These are phyloP conservation scores for Limnodromus scolopaceus DNA, from an alignment of 2,797 vertebrate genomes.

Conservation along the genomic window DNA sequence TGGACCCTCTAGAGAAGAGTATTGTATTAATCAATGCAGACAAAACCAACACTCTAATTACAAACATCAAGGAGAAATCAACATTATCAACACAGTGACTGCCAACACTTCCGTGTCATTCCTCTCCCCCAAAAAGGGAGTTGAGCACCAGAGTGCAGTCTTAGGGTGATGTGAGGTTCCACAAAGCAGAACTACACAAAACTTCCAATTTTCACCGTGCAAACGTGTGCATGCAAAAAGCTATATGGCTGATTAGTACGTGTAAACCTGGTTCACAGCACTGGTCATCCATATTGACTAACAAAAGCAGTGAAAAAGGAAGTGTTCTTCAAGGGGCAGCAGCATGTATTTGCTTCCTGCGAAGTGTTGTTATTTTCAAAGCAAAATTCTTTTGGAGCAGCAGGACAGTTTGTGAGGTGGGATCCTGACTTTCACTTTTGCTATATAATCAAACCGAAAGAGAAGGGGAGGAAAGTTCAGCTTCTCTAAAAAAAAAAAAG, in stretches of 20 bases:
- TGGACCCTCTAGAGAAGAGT: not conserved
- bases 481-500: not conserved
- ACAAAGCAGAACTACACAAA: slow-evolving; percentile 16
- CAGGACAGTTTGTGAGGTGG: not conserved
- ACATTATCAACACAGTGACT: not conserved
- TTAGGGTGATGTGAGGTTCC: not conserved
- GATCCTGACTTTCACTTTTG: slow-evolving; percentile 43
- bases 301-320: slow-evolving; percentile 16
- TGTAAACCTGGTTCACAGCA: not conserved
- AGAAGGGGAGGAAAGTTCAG: not conserved
- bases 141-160: not conserved
- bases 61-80: not conserved
- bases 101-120: not conserved
- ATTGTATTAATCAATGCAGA: not conserved
- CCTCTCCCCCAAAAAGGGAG: not conserved
- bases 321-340: not conserved
- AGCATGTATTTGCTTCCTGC: not conserved
- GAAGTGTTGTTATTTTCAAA: not conserved
- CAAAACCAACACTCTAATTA: not conserved
- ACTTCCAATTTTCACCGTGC: not conserved
- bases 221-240: not conserved
- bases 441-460: not conserved
- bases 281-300: not conserved
- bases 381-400: not conserved
- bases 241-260: not conserved